Evolutionary conservation across 2,888 invertebrate species (phyloP), one percentile per base, ranked within the genome.

Genomic region (Plebejus melissa): DNA sequence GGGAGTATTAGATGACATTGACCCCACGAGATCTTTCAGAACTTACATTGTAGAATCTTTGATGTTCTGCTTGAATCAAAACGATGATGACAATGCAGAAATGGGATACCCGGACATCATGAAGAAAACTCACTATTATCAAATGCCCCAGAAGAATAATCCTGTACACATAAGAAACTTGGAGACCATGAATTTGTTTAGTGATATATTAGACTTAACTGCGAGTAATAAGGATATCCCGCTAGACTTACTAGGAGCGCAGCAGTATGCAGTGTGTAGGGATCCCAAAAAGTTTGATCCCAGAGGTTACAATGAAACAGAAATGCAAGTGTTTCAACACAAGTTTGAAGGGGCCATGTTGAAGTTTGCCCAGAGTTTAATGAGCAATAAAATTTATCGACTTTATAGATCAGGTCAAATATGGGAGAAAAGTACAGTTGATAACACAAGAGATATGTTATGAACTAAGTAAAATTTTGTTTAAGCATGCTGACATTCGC

Each of bases 281-380:
- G 91, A 94, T 77, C 86, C 86, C 4, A 91, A 91, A 76, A 82
- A 83, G 1, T 87, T 87, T 69, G 86, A 86, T 74, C 83, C 87
- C 0, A 85, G 81, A 77, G 90, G 89, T 0, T 93, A 90, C 77
- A 93, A 93, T 82, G 89, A 89, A 74, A 91, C 92, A 4, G 90
- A 93, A 77, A 90, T 93, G 90, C 88, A 90, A 78, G 85, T 91
- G 5, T 93, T 93, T 78, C 92, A 88, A 70, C 91, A 94, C 78
- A 92, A 91, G 75, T 91, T 94, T 82, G 94, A 94, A 84, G 90
- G 91, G 77, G 91, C 94, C 69, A 94, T 94, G 88, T 84, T 91
- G 54, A 94, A 93, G 79, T 94, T 93, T 83, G 90, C 89, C 0
- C 90, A 91, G 76, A 87, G 84, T 78, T 85, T 94, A 79, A 84